Evolutionary conservation across 2,797 vertebrate species (phyloP), one percentile per base, ranked within the genome.

Genomic region (Hyperoplus immaculatus): DNA sequence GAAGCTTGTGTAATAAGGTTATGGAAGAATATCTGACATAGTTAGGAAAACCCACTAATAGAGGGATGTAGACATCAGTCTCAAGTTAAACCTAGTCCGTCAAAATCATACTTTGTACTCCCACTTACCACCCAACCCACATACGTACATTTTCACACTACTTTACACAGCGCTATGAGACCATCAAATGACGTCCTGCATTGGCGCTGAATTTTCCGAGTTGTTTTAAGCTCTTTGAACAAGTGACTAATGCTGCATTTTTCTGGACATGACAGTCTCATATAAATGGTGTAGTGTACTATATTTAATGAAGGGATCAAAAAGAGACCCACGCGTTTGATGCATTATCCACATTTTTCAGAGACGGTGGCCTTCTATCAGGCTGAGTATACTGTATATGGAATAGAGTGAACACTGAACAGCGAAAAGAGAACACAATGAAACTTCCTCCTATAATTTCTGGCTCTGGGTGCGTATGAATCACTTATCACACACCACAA

Each of bases 351-450:
- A 57, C 39, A 62, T 64, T 78, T 79, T 68, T 29, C 18, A 38
- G 55, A 47, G 21, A 69, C 51, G 42, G 29, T 29, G 29, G 29
- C 29, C 29, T 54, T 39, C 21, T 50, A 47, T 81, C 43, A 75
- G 11, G 38, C 10, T 16, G 43, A 42, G 12, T 54, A 42, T 77
- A 21, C 21, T 21, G 21, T 21, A 16, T 29, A 29, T 29, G 57
- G 50, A 65, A 75, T 83, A 64, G 42, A 18, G 4, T 0, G 12
- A 47, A 77, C 42, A 55, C 72, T 18, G 12, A 73, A 41, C 2
- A 71, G 42, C 58, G 46, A 77, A 85, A 84, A 65, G 50, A 74
- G 72, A 78, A 72, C 53, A 66, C 67, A 78, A 85, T 72, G 69
- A 78, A 88, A 53, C 29, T 29, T 29, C 29, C 29, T 29, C 29